Base-by-base conservation (phyloP, 2,113 vertebrate genomes). In the Notiomystis cincta region DNA sequence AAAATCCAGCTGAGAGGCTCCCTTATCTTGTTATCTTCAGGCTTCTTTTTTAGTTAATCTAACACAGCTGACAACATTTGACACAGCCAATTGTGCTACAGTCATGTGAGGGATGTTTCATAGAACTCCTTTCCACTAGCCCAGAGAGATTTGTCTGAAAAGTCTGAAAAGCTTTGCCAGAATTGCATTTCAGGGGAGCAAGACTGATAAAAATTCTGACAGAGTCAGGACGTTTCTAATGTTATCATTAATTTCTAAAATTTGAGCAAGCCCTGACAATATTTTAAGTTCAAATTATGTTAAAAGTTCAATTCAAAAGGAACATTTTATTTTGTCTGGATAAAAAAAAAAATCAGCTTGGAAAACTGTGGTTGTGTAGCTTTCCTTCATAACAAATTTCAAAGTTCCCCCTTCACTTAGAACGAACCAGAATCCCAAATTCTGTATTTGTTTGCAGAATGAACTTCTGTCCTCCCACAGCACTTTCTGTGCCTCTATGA, bases 1-100 rank as follows among this genome's bases (percentile, higher is more conserved):
- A 84, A 90, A 95, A 94, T 48, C 64, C 86, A 95, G 77, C 92
- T 79, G 93, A 96, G 82, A 86, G 9, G 15, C 64, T 89, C 80
- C 82, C 80, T 64, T 60, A 79, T 90, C 79, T 93, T 1, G 16
- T 81, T 94, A 92, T 93, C 82, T 86, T 82, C 85, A 73, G 79
- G 56, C 87, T 77, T 58, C 80, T 89, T 30, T 64, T 47, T 23
- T 21, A 85, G 60, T 56, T 93, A 93, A 96, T 92, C 37, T 86
- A 91, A 86, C 56, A 60, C 90, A 93, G 85, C 62, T 89, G 60
- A 88, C 69, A 78, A 7, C 42, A 56, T 89, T 42, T 90, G 56
- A 92, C 76, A 90, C n/a, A 93, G 58, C 58, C 24, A 92, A 7
- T 44, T 78, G 37, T 48, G 80, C 80, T 56, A 42, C 56, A 61